These are phyloP conservation scores for Beris morrisii DNA, from an alignment of 2,888 invertebrate species.

Conservation along the genomic window DNA sequence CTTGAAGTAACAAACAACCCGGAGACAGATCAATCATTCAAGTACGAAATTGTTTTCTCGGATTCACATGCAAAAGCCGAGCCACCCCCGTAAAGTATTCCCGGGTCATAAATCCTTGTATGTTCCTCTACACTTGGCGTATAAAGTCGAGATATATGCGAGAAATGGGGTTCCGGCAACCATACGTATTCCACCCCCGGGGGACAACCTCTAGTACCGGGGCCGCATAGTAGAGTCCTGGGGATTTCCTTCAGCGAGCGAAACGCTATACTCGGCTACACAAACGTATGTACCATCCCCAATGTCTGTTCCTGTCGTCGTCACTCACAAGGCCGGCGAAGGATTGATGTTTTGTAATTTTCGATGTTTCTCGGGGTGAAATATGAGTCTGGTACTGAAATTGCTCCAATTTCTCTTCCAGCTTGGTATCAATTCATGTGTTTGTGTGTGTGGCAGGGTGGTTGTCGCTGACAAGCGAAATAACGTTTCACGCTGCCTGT, in stretches of 20 bases:
- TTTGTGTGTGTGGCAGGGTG: conserved; percentile 18
- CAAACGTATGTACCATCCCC: conserved; percentile 6
- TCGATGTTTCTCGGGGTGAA: conserved; percentile 35
- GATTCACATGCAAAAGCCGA: conserved; percentile 27
- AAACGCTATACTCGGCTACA: conserved; percentile 1
- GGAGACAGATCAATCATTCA: conserved; percentile 35
- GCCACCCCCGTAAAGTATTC: conserved; percentile 8
- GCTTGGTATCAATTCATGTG: conserved; percentile 14
- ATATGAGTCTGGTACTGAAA: conserved; percentile 35
- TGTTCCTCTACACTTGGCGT: background rate
- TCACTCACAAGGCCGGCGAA: conserved; percentile 33
- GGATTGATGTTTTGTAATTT: conserved; percentile 36
- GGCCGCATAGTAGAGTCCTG: too few relatives aligned
- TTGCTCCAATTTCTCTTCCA: conserved; percentile 34
- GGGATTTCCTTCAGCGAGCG: too few relatives aligned
- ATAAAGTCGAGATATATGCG: too few relatives aligned
- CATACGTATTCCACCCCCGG: too few relatives aligned
- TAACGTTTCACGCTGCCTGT: conserved; percentile 30
- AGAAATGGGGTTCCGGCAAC: too few relatives aligned
- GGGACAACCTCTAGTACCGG: too few relatives aligned
- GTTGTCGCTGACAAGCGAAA: conserved; percentile 30
- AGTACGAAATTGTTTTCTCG: conserved; percentile 34
- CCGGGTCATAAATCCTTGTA: conserved; percentile 29
- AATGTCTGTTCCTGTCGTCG: conserved; percentile 35
- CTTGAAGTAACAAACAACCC: conserved; percentile 34